Conservation (phyloP, 2,797 vertebrate genomes). For the Chromobotia macracanthus region DNA sequence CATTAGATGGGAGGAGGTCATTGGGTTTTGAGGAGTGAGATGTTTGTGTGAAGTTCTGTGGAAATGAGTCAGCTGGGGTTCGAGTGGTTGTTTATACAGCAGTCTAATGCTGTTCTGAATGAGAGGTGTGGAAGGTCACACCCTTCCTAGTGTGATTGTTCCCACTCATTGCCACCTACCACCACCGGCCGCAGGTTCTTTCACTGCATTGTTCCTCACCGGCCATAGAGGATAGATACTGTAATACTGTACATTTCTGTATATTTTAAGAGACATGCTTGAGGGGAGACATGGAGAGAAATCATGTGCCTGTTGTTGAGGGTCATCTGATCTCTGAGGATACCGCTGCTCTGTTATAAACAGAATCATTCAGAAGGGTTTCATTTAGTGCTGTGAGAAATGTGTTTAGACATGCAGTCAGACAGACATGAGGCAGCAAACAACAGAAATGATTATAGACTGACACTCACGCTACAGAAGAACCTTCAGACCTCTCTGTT, state of each 20-base stretch:
- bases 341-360: conserved; percentile 17
- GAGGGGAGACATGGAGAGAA: too few species aligned
- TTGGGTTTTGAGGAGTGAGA: too few species aligned
- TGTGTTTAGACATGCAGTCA: neutral
- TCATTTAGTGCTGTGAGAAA: too few species aligned
- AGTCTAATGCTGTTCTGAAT: conserved; percentile 11
- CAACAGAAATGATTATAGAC: too few species aligned
- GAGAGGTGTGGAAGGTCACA: conserved; percentile 14
- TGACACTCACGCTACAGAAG: too few species aligned
- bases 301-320: conserved; percentile 22
- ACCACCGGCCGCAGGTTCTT: too few species aligned
- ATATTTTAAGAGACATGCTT: too few species aligned
- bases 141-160: conserved; percentile 2
- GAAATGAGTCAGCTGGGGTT: conserved; percentile 1
- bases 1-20: neutral
- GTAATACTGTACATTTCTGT: neutral
- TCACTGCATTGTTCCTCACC: too few species aligned
- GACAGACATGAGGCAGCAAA: neutral
- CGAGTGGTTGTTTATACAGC: neutral
- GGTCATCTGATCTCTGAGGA: conserved; percentile 40
- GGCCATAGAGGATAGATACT: neutral
- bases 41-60: too few species aligned
- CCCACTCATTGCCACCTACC: conserved; percentile 5
- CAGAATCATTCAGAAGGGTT: neutral
- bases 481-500: too few species aligned